Conservation (phyloP, 2,888 invertebrate species). For the Deroplatys truncata region DNA sequence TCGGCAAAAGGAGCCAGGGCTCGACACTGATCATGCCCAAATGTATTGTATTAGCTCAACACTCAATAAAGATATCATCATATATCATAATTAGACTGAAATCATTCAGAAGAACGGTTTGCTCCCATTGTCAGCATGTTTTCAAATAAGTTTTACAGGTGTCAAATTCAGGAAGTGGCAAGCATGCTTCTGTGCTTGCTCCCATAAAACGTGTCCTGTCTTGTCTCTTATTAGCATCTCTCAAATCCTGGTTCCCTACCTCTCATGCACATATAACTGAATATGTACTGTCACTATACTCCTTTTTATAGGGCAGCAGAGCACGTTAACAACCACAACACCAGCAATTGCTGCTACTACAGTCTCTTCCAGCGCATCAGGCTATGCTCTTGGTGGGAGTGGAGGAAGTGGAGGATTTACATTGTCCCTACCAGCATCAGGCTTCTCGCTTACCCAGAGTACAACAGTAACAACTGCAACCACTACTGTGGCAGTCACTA, state of each 20-base stretch:
- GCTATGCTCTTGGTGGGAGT: not conserved
- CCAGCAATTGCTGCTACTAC: not conserved
- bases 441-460: not conserved
- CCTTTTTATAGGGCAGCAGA: not conserved
- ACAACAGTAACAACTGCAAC: not conserved
- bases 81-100: too few species aligned
- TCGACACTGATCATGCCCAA: too few species aligned
- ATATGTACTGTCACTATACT: not conserved
- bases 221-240: too few species aligned
- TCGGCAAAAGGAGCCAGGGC: too few species aligned
- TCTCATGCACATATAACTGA: not conserved
- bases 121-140: too few species aligned
- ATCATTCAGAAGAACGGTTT: too few species aligned
- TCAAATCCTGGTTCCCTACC: not conserved
- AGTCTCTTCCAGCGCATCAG: not conserved
- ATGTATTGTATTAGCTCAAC: too few species aligned
- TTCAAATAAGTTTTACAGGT: too few species aligned
- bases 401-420: not conserved
- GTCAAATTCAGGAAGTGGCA: too few species aligned
- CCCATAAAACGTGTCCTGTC: too few species aligned
- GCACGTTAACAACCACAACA: not conserved
- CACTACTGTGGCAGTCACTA: not conserved
- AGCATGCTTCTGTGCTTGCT: too few species aligned
- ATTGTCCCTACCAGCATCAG: not conserved
- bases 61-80: too few species aligned